Evolutionary conservation across 2,797 vertebrate genomes (phyloP).

Genomic region (Momotus momota): DNA sequence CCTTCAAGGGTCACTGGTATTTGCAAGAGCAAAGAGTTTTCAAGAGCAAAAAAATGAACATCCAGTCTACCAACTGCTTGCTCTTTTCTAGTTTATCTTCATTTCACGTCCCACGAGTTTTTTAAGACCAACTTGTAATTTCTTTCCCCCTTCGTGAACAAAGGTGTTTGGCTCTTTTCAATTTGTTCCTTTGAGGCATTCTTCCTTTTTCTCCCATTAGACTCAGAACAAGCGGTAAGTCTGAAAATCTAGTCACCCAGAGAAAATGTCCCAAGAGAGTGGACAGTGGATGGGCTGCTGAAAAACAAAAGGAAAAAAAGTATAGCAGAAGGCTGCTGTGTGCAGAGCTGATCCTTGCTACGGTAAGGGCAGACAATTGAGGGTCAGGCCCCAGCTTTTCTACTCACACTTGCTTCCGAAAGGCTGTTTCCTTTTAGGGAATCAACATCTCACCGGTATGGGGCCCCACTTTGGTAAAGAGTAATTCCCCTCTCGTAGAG

Average conservation of each 20-base stretch:
- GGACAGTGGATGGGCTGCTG: neutral
- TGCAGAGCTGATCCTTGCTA: neutral
- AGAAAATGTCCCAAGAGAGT: neutral
- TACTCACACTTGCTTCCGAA: neutral
- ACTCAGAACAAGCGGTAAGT: neutral
- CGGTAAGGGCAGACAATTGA: neutral
- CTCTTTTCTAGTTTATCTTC: conserved; percentile 21
- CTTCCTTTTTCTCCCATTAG: neutral
- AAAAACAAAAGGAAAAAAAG: neutral
- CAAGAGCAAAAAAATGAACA: conserved; percentile 6
- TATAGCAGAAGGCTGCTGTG: neutral
- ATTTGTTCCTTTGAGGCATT: neutral
- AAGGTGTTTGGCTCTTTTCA: neutral
- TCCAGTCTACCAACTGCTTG: neutral
- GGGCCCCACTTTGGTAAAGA: neutral
- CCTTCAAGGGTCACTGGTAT: conserved; percentile 55
- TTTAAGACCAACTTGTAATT: neutral
- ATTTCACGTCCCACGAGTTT: neutral
- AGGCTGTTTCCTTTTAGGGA: neutral
- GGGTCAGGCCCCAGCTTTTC: neutral
- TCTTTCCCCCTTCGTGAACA: neutral
- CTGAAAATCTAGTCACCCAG: neutral
- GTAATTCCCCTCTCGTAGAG: neutral
- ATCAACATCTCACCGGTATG: neutral
- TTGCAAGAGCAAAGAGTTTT: conserved; percentile 15